Evolutionary conservation across 1,140 invertebrate species (phyloP), one percentile per base, ranked within the genome.

Genomic region (Drosophila kurseongensis): DNA sequence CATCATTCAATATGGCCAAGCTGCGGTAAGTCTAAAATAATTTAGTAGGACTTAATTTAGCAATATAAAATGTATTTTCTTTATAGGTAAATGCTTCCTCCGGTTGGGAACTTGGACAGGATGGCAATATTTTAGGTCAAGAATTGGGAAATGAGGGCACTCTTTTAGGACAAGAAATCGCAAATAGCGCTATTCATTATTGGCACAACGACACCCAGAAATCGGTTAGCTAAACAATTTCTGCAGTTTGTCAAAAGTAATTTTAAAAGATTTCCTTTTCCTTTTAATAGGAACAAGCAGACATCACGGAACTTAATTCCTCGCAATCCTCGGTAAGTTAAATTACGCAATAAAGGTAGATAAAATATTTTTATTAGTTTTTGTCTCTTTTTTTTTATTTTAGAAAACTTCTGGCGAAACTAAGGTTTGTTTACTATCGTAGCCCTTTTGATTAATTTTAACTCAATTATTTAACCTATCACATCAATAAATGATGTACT

Each of bases 71-170:
- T 18, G 2, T 13, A 0, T 27, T 13, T 7, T n/a, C 2, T 13
- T 16, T 36, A 5, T 12, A 51, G 50, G 50, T 2, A 23, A 18
- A 52, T 36, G 50, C 50, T 5, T 16, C 32, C 2, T 36, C 50
- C 0, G 12, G 32, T 18, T 36, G 32, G 50, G 8, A 52, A 18
- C 50, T 52, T 16, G 80, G 75, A 5, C 42, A 63, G 38, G 78
- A 76, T 38, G 78, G 78, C 35, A 63, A 32, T 0, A 40, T 41
- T 10, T 50, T 75, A 44, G 72, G 69, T 0, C 68, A 73, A n/a
- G 68, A 73, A 35, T 14, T 73, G 50, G 69, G 69, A 12, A 27
- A 73, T 32, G 69, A 73, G 35, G 69, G 69, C 12, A 47, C 55
- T 7, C 16, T 29, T 1, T 65, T 62, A 16, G 75, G 51, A 10